Base-by-base conservation (phyloP, 2,888 invertebrate species). In the Scaptomyza cyrtandrae region DNA sequence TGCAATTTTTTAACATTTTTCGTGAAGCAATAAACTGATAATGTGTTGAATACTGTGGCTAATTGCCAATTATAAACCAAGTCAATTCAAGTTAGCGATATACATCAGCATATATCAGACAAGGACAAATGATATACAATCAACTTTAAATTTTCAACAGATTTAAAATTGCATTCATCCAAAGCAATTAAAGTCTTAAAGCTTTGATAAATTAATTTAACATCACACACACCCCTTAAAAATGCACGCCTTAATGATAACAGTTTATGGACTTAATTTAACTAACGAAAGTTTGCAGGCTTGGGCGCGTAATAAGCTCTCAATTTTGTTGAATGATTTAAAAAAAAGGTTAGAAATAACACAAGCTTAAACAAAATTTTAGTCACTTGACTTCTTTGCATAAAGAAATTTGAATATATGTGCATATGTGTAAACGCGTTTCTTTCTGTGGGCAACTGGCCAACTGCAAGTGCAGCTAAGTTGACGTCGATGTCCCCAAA, bases 401-500 rank as follows among this genome's bases (percentile, higher is more conserved):
- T 87, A 72, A 70, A 85, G 71, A 72, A 70, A 76, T 64, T 63
- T 6, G 10, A 31, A 19, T 46, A 53, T 14, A 14, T 41, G 64
- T 52, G 41, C 14, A 27, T 29, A 49, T 43, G 13, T 39, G 46
- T 44, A 56, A 24, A 24, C 24, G 24, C 24, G 24, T 24, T 24
- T 24, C 24, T 24, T 24, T 19, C 19, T 62, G 56, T 39, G 37
- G 56, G 53, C 58, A 70, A 60, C 60, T 65, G 56, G 68, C 64
- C 78, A 87, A 77, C 66, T 75, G 75, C 88, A 86, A 88, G 86
- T 88, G 87, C 68, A 78, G 54, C 45, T 55, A 65, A 66, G 64
- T 65, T 67, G 62, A 59, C 68, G 64, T 69, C 65, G 74, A 67
- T 65, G 78, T 78, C 69, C 65, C 81, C 79, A 64, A 86, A 83